Evolutionary conservation across 2,797 vertebrate genomes (phyloP).

Genomic region (Meda fulgida): DNA sequence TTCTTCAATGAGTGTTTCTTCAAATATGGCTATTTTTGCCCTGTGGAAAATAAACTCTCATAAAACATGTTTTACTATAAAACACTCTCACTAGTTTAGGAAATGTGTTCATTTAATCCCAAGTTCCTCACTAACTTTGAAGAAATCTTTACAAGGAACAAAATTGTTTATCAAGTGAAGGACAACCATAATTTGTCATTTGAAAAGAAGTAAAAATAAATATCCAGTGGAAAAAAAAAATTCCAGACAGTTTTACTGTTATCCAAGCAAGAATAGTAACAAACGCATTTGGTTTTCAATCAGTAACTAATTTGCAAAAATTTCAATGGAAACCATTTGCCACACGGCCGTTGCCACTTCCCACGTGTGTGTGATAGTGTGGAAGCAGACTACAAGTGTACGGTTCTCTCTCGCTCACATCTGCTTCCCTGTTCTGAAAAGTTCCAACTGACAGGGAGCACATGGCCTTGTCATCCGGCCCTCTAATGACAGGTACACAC

Average conservation of each 20-base stretch:
- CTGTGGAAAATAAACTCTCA: background rate
- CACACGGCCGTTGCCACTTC: background rate
- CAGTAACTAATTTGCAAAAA: constrained; percentile 5
- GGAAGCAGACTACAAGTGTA: constrained; percentile 30
- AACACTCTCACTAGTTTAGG: background rate
- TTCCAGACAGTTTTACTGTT: background rate
- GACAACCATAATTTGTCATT: background rate
- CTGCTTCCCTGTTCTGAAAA: constrained; percentile 38
- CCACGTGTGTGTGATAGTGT: constrained; percentile 24
- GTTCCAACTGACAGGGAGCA: constrained; percentile 51
- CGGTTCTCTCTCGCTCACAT: constrained; percentile 15
- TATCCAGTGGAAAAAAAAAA: background rate
- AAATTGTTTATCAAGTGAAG: background rate
- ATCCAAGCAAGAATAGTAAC: constrained; percentile 10
- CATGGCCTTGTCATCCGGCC: constrained; percentile 62
- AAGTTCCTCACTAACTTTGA: background rate
- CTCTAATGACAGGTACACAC: constrained; percentile 52
- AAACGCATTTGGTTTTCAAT: constrained; percentile 23
- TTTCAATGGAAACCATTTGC: constrained; percentile 13
- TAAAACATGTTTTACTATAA: background rate
- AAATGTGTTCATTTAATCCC: background rate
- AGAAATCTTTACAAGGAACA: background rate
- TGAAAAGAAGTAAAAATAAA: background rate
- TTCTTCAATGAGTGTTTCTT: background rate
- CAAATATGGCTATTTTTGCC: background rate